Evolutionary conservation across 2,888 invertebrate species (phyloP).

Genomic region (Byasa hedistus): DNA sequence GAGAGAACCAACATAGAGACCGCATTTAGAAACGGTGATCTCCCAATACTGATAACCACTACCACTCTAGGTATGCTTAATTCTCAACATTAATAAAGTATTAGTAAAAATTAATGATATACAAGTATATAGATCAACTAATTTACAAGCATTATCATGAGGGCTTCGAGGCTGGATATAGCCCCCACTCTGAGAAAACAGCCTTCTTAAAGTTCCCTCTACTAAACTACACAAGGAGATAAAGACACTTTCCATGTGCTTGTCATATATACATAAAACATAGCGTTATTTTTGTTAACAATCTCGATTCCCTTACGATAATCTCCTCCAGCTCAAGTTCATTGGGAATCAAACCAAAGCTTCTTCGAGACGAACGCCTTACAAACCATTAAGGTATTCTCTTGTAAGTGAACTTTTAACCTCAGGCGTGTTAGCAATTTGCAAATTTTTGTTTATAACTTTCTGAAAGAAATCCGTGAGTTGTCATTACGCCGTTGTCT

Average conservation of each 20-base stretch:
- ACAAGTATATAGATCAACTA: background rate
- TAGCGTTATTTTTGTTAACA: too few species aligned
- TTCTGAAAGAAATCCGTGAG: constrained; percentile 9
- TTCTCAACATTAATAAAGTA: background rate
- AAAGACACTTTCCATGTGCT: too few species aligned
- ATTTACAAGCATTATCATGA: too few species aligned
- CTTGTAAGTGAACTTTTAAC: background rate
- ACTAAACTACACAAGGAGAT: too few species aligned
- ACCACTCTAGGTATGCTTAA: constrained; percentile 79
- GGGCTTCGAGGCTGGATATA: too few species aligned
- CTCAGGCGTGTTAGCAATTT: constrained; percentile 2
- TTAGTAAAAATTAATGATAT: background rate
- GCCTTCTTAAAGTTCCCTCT: too few species aligned
- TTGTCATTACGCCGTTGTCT: constrained; percentile 1
- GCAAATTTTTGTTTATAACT: constrained; percentile 10
- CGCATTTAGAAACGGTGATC: constrained; percentile 81
- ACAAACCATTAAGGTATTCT: background rate
- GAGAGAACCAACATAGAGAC: constrained; percentile 84
- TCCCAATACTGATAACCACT: constrained; percentile 86
- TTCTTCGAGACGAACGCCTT: too few species aligned
- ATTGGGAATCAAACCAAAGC: too few species aligned
- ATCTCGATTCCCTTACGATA: too few species aligned
- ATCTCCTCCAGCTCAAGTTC: too few species aligned
- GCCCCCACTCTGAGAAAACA: too few species aligned
- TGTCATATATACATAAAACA: too few species aligned